Evolutionary conservation across 2,113 vertebrate genomes (phyloP).

Genomic region (Dunckerocampus dactyliophorus): DNA sequence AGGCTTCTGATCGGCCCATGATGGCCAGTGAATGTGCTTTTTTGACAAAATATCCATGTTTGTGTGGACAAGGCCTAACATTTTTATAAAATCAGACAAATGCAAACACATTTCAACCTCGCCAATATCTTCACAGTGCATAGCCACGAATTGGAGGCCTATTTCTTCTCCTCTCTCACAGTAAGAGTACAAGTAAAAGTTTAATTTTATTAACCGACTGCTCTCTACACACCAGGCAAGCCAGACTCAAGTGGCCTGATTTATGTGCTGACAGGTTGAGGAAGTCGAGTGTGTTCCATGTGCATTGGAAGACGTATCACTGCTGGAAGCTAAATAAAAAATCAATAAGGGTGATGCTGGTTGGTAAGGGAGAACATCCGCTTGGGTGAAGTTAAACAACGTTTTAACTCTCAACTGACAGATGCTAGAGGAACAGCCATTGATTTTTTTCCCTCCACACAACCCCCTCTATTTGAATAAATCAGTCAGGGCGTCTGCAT

Average conservation of each 20-base stretch:
- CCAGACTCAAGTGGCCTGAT: conserved; percentile 46
- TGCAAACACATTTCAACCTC: no score
- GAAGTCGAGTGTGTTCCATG: conserved; percentile 29
- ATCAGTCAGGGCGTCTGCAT: conserved; percentile 46
- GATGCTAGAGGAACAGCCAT: conserved; percentile 60
- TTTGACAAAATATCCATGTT: no score
- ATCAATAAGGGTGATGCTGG: conserved; percentile 53
- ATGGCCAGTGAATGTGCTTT: no score
- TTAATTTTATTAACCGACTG: conserved; percentile 57
- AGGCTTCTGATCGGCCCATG: no score
- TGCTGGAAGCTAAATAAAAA: conserved; percentile 70
- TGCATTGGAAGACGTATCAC: conserved; percentile 53
- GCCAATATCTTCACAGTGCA: no score
- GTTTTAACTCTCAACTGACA: conserved; percentile 65
- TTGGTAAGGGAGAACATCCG: conserved; percentile 56
- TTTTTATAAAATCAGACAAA: no score
- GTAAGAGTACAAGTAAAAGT: conserved; percentile 27
- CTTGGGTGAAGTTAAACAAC: conserved; percentile 55
- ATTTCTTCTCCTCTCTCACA: no score
- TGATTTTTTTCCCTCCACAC: conserved; percentile 56
- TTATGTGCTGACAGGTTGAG: conserved; percentile 58
- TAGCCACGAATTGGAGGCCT: no score
- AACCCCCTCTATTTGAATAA: conserved; percentile 67
- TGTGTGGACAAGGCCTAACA: no score
- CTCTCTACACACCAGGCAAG: conserved; percentile 24